phyloP scores from a whole-genome alignment of 2,888 invertebrate genomes.

The Drosophila vallismaia region DNA sequence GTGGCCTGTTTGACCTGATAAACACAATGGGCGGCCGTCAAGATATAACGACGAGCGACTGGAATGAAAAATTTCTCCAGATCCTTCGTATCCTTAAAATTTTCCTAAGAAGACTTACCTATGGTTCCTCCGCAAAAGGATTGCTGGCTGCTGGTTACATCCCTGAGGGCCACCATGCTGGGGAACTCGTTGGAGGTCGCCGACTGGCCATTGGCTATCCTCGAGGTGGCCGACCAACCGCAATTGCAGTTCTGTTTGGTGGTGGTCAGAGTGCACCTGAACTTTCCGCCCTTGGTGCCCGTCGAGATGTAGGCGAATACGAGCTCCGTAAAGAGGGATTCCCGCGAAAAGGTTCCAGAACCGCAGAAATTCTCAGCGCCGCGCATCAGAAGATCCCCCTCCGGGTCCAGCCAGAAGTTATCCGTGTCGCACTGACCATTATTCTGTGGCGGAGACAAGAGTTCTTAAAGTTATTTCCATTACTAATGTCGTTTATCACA shows the following conservation, averaged over 20 bases:
- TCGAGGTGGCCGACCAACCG: slow-evolving; percentile 81
- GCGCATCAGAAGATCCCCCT: slow-evolving; percentile 76
- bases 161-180: slow-evolving; percentile 85
- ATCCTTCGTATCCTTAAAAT: neutral
- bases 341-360: slow-evolving; percentile 58
- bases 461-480: neutral
- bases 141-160: slow-evolving; percentile 29
- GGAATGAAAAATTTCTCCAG: too few species aligned
- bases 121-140: slow-evolving; percentile 85
- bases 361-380: slow-evolving; percentile 80
- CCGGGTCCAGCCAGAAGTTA: slow-evolving; percentile 77
- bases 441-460: slow-evolving; percentile 21
- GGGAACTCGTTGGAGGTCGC: slow-evolving; percentile 86
- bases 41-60: slow-evolving; percentile 81
- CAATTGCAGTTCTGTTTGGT: slow-evolving; percentile 77
- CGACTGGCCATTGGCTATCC: slow-evolving; percentile 86
- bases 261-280: slow-evolving; percentile 65
- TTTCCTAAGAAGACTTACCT: slow-evolving; percentile 62
- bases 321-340: slow-evolving; percentile 67
- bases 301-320: slow-evolving; percentile 78
- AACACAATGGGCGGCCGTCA: slow-evolving; percentile 85
- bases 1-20: slow-evolving; percentile 27
- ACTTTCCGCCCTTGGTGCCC: slow-evolving; percentile 58
- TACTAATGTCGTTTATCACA: neutral
- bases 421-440: slow-evolving; percentile 72